These are phyloP conservation scores for Papilio elwesi DNA, from an alignment of 2,888 invertebrate species.

Conservation along the genomic window DNA sequence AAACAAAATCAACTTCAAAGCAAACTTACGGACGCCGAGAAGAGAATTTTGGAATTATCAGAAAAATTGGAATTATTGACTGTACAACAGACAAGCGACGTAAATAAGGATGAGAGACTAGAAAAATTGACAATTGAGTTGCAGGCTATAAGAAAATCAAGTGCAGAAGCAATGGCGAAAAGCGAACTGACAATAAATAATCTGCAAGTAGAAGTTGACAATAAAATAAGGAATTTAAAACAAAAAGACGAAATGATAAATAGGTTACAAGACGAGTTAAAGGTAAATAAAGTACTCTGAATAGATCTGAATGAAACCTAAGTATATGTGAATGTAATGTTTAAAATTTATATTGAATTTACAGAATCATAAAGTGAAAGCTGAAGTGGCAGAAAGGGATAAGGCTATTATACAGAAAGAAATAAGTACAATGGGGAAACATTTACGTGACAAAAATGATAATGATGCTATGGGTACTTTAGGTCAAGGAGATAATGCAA, in stretches of 20 bases:
- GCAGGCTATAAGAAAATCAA: slow-evolving; percentile 68
- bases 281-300: slow-evolving; percentile 55
- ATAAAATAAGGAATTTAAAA: slow-evolving; percentile 71
- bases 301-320: neutral
- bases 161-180: slow-evolving; percentile 64
- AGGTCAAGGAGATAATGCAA: slow-evolving; percentile 66
- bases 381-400: slow-evolving; percentile 72
- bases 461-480: slow-evolving; percentile 67
- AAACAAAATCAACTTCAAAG: slow-evolving; percentile 69
- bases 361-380: slow-evolving; percentile 70
- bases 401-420: slow-evolving; percentile 71
- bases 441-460: slow-evolving; percentile 71
- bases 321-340: neutral
- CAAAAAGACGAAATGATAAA: slow-evolving; percentile 68
- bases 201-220: slow-evolving; percentile 69
- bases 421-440: slow-evolving; percentile 57
- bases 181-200: slow-evolving; percentile 69
- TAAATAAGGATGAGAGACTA: slow-evolving; percentile 72
- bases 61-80: slow-evolving; percentile 74
- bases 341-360: slow-evolving; percentile 45
- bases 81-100: slow-evolving; percentile 70
- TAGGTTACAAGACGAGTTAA: slow-evolving; percentile 73
- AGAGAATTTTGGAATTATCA: slow-evolving; percentile 65
- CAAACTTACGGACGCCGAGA: slow-evolving; percentile 69
- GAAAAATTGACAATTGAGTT: slow-evolving; percentile 75